Base-by-base conservation (phyloP, 2,797 vertebrate species). In the Microctenopoma steveboyesi region DNA sequence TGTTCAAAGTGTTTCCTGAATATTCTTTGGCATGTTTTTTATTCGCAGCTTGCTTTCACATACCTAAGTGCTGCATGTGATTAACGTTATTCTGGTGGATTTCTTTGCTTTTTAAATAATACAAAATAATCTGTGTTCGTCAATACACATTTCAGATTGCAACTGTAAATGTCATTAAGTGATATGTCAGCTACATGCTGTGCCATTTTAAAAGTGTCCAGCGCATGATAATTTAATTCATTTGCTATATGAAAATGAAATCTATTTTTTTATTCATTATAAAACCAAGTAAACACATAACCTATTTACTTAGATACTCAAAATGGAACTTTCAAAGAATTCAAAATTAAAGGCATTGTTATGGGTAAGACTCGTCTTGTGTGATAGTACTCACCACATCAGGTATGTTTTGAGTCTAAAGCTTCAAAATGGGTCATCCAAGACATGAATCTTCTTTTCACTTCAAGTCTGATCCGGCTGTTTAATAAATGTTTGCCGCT, bases 311-410 rank as follows among this genome's bases (percentile, higher is more conserved):
- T n/a, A 39, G n/a, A 27, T n/a, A 13, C 39, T 54, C 33, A 69
- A 59, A 82, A 81, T 62, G n/a, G 49, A 70, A 58, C 62, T 59
- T 63, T 67, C 16, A 82, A 74, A 76, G 40, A 63, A 78, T 62
- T 78, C 61, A 66, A 27, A 72, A 66, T 59, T 8, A 4, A 69
- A 64, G 45, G 73, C 50, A 18, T 1, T 14, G 51, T 77, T n/a
- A 18, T 25, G 16, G 71, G 22, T 68, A 56, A 73, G 47, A 16
- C 64, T 56, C 57, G 66, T 69, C 61, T 42, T 63, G 57, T 62
- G 57, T 68, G 46, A 39, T 22, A 30, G 10, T 37, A 51, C 40
- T 15, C 6, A 47, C 27, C 6, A 7, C 30, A 27, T 77, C 50
- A 82, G 68, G 51, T 65, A 33, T 69, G 49, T 48, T 82, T 18